Conservation (phyloP, 2,797 vertebrate genomes). For the Coranthus polyacanthus region DNA sequence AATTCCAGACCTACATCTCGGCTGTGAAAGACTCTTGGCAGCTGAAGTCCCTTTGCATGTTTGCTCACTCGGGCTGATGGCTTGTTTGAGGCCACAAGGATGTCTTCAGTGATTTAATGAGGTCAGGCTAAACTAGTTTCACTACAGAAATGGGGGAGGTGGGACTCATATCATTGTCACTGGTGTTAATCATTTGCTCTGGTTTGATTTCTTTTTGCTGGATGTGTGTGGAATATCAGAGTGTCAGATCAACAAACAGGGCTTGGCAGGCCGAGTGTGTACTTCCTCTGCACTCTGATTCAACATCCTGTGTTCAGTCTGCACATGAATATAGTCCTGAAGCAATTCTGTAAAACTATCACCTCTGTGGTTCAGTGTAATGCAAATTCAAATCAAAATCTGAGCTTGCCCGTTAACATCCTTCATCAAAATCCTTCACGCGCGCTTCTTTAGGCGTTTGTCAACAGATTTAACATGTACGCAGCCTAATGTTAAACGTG, state of each 20-base stretch:
- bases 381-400: not conserved
- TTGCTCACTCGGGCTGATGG: slow-evolving; percentile 52
- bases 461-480: not conserved
- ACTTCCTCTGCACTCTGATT: slow-evolving; percentile 33
- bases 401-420: not conserved
- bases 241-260: slow-evolving; percentile 11
- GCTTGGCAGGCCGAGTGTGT: not conserved
- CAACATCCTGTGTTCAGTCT: slow-evolving; percentile 20
- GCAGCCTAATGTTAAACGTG: slow-evolving; percentile 16
- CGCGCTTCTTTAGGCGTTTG: slow-evolving; percentile 8
- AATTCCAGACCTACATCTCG: slow-evolving; percentile 4
- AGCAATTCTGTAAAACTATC: not conserved
- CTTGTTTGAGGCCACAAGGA: slow-evolving; percentile 70
- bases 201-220: slow-evolving; percentile 26
- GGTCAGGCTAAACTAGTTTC: slow-evolving; percentile 77
- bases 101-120: slow-evolving; percentile 73
- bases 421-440: slow-evolving; percentile 1
- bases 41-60: slow-evolving; percentile 38
- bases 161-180: slow-evolving; percentile 58
- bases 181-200: slow-evolving; percentile 54
- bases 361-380: not conserved
- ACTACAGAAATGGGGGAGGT: slow-evolving; percentile 56
- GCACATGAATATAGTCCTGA: slow-evolving; percentile 6
- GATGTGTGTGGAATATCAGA: slow-evolving; percentile 14
- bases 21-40: slow-evolving; percentile 12